These are phyloP conservation scores for Drosophila varians DNA, from an alignment of 1,140 invertebrate species.

Conservation along the genomic window DNA sequence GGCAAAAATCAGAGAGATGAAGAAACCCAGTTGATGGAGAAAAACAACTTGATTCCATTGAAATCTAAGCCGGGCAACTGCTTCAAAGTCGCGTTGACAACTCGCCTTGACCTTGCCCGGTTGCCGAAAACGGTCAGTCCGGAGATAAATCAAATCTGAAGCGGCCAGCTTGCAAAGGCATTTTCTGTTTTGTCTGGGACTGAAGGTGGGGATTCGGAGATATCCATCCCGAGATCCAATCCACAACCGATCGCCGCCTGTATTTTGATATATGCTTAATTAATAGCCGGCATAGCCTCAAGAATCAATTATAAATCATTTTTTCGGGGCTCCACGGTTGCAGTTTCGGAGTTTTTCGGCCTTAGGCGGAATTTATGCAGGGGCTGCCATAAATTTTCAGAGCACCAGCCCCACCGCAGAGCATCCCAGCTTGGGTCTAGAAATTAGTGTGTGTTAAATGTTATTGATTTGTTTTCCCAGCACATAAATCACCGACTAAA, in stretches of 20 bases:
- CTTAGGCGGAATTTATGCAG: constrained; percentile 66
- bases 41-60: constrained; percentile 53
- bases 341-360: constrained; percentile 29
- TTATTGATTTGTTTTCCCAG: constrained; percentile 79
- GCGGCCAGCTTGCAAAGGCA: constrained; percentile 11
- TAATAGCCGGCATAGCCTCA: constrained; percentile 55
- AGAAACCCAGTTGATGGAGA: constrained; percentile 10
- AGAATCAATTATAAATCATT: constrained; percentile 51
- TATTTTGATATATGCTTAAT: constrained; percentile 77
- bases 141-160: constrained; percentile 63
- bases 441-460: constrained; percentile 73
- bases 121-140: constrained; percentile 70
- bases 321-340: constrained; percentile 24
- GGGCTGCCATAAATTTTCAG: constrained; percentile 42
- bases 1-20: neutral
- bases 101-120: constrained; percentile 68
- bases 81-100: constrained; percentile 67
- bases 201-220: constrained; percentile 35
- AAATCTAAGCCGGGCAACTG: constrained; percentile 60
- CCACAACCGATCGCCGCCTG: constrained; percentile 35
- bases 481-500: constrained; percentile 71
- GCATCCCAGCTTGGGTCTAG: constrained; percentile 9
- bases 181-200: constrained; percentile 25
- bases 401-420: constrained; percentile 3
- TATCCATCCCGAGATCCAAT: constrained; percentile 21